phyloP scores from a whole-genome alignment of 2,113 vertebrate species.

The Oncorhynchus masou region DNA sequence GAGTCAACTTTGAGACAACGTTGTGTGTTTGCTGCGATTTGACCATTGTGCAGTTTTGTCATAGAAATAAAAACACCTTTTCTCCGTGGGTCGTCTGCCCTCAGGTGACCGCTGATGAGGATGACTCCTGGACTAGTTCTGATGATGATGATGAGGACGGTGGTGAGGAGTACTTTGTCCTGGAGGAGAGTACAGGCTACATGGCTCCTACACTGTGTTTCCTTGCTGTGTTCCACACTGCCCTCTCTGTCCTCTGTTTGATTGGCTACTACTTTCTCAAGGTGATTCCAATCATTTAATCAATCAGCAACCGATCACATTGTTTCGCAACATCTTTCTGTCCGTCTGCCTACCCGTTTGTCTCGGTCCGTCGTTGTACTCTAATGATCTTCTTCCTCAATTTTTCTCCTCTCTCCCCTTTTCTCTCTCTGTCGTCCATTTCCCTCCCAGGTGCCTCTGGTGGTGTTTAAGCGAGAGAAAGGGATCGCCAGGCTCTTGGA shows the following conservation, averaged over 20 bases:
- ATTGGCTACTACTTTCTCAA: conserved; percentile 95
- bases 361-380: not conserved
- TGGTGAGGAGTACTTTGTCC: conserved; percentile 89
- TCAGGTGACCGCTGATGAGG: conserved; percentile 62
- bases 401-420: not conserved
- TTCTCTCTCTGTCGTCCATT: not conserved
- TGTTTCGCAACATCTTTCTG: too few species aligned
- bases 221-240: conserved; percentile 87
- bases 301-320: too few species aligned
- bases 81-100: not conserved
- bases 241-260: conserved; percentile 92
- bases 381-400: not conserved
- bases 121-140: conserved; percentile 80
- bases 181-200: conserved; percentile 94
- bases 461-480: conserved; percentile 97
- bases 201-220: conserved; percentile 91
- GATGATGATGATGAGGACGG: conserved; percentile 73
- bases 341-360: not conserved
- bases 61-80: not conserved
- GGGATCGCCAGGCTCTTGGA: conserved; percentile 95
- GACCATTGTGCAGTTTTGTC: too few species aligned
- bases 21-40: too few species aligned
- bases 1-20: too few species aligned
- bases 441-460: conserved; percentile 84
- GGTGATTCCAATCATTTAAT: conserved; percentile 58